Base-by-base conservation (phyloP, 1,140 invertebrate species). In the Drosophila trapezifrons region DNA sequence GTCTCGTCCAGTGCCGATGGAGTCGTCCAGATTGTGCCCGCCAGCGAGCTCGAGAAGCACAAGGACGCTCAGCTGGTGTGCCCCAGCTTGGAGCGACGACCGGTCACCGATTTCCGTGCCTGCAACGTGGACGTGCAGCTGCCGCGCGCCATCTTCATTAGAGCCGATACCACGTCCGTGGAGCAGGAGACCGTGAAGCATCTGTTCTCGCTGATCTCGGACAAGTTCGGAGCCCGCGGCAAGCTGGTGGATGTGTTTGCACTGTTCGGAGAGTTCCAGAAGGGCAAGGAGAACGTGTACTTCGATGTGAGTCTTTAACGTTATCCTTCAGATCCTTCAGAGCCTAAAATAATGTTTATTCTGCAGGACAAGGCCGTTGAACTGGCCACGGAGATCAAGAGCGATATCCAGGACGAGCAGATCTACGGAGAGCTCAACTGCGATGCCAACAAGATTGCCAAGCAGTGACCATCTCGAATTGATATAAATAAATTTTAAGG, bases 131-230 rank as follows among this genome's bases (percentile, higher is more conserved):
- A 92, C n/a, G 72, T 80, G 8, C 69, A 82, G 51, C 60, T 91
- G 49, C 90, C 91, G 0, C 67, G 38, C 0, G 87, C 90, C 35
- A 63, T 92, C 27, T 92, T 92, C 40, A 64, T 80, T 0, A 60
- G 80, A 0, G 54, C 78, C n/a, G 74, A 74, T 17, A 76, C 77
- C 64, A 79, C 72, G 6, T 8, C 57, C 7, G 78, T 90, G 13
- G 86, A 92, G 52, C 72, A 85, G 67, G 87, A 92, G 25, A 91
- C 81, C 13, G 66, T 92, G 10, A 91, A 84, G 66, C 91, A 92
- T 54, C 67, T 90, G 45, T 92, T 92, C 52, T 52, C 79, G 1
- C 56, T 80, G 18, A 70, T 92, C 29, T 91, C 91, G n/a, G 74
- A 83, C 15, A 82, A 84, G 42, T 92, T 92, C 10, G 91, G 91